Evolutionary conservation across 2,113 vertebrate genomes (phyloP).

Genomic region (Nycticebus coucang): DNA sequence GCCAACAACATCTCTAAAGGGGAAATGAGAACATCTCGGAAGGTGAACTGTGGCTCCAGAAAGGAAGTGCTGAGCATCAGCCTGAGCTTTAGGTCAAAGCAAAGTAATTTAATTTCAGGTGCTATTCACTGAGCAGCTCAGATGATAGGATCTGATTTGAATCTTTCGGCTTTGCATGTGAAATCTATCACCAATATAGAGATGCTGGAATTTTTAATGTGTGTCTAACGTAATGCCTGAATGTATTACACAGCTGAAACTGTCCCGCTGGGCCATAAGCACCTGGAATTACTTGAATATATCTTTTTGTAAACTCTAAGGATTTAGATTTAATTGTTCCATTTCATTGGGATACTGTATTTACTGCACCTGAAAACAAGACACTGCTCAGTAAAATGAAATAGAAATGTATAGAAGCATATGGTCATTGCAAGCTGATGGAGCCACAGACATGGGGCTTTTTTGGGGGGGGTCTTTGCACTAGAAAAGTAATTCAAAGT

Average conservation of each 20-base stretch:
- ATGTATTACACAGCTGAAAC: not conserved
- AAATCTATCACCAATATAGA: not conserved
- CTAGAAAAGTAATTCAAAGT: not conserved
- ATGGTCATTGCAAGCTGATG: not conserved
- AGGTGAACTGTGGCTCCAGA: not conserved
- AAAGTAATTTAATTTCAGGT: conserved; percentile 48
- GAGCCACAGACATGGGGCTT: not conserved
- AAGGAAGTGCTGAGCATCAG: not conserved
- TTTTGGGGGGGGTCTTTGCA: not conserved
- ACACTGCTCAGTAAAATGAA: not conserved
- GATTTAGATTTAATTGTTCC: not conserved
- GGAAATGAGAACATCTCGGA: conserved; percentile 46
- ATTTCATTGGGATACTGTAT: not conserved
- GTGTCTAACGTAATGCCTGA: not conserved
- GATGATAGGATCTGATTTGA: conserved; percentile 35
- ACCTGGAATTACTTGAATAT: not conserved
- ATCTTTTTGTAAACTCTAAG: not conserved
- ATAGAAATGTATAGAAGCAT: not conserved
- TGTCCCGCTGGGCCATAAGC: not conserved
- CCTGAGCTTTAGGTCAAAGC: conserved; percentile 13
- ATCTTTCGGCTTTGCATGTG: conserved; percentile 42
- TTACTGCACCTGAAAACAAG: not conserved
- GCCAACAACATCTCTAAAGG: not conserved
- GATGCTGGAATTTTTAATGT: conserved; percentile 16
- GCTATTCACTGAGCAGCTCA: conserved; percentile 3